Conservation (phyloP, 64 coral and sea anemone species). For the Hydrozoanthus tunicans region DNA sequence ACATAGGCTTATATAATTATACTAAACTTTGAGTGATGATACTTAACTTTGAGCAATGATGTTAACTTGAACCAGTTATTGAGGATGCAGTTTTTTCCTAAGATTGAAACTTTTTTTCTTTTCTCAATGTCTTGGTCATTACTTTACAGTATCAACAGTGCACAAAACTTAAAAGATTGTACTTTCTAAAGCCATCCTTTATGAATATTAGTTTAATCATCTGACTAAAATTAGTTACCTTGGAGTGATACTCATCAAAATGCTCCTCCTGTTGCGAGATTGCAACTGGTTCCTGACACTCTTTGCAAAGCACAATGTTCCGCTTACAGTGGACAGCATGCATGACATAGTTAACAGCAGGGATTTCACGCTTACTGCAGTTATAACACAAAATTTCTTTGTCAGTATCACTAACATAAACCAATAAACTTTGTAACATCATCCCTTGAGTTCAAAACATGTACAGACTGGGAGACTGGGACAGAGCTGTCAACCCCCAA, state of each 20-base stretch:
- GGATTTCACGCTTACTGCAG: conserved; percentile 74
- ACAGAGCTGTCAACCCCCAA: no score
- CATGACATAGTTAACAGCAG: conserved; percentile 77
- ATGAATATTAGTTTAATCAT: no score
- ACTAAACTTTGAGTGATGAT: no score
- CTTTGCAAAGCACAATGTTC: conserved; percentile 78
- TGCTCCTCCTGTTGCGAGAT: conserved; percentile 83
- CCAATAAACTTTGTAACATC: not conserved
- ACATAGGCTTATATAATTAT: no score
- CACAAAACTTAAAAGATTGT: no score
- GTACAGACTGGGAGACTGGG: not conserved
- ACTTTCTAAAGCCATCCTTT: no score
- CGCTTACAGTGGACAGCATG: conserved; percentile 76
- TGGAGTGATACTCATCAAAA: conserved; percentile 86
- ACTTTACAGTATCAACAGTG: no score
- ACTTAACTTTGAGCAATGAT: no score
- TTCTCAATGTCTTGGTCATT: no score
- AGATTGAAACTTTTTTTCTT: no score
- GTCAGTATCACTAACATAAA: not conserved
- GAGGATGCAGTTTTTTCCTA: no score
- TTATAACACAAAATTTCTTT: not conserved
- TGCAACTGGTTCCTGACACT: conserved; percentile 76
- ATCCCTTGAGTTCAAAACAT: not conserved
- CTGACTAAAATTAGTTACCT: conserved; percentile 36
- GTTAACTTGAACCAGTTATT: no score